A percentile compares a stretch with the other conserved stretches of the same genome.
Evolutionary conservation across 2,888 invertebrate species (phyloP).

Genomic region (Liopterus haemorrhoidalis): DNA sequence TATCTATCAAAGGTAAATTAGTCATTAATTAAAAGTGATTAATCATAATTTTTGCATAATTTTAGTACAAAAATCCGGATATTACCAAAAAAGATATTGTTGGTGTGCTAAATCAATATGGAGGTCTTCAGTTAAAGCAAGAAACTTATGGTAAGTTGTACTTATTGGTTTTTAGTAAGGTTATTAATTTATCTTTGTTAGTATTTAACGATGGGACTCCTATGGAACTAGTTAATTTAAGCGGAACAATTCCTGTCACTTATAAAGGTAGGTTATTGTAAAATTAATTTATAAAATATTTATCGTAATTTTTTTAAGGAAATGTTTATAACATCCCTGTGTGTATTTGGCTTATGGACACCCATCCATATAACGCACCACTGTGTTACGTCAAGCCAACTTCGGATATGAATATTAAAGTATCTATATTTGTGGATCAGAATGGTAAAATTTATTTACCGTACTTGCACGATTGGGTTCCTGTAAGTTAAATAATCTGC

Average conservation of each 20-base stretch:
- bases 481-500: conserved; percentile 46
- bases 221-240: conserved; percentile 75
- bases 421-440: conserved; percentile 88
- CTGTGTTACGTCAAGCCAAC: conserved; percentile 94
- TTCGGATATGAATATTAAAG: conserved; percentile 89
- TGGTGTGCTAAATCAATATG: conserved; percentile 58
- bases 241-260: conserved; percentile 88
- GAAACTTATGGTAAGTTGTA: conserved; percentile 63
- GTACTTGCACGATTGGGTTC: conserved; percentile 91
- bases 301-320: conserved; percentile 40
- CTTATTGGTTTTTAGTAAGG: not conserved
- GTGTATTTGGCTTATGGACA: conserved; percentile 93
- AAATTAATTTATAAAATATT: conserved; percentile 36
- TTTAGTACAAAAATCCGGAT: conserved; percentile 66
- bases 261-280: conserved; percentile 65
- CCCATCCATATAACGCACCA: conserved; percentile 94
- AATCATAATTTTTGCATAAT: conserved; percentile 25
- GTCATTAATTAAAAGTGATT: conserved; percentile 15
- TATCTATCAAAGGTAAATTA: conserved; percentile 48
- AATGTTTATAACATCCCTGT: conserved; percentile 92
- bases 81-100: conserved; percentile 61
- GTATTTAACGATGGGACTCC: conserved; percentile 84
- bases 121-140: conserved; percentile 57
- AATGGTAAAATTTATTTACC: conserved; percentile 95
- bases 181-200: conserved; percentile 37